Evolutionary conservation across 1,140 invertebrate genomes (phyloP), one percentile per base, ranked within the genome.

Genomic region (Nasonia longicornis): DNA sequence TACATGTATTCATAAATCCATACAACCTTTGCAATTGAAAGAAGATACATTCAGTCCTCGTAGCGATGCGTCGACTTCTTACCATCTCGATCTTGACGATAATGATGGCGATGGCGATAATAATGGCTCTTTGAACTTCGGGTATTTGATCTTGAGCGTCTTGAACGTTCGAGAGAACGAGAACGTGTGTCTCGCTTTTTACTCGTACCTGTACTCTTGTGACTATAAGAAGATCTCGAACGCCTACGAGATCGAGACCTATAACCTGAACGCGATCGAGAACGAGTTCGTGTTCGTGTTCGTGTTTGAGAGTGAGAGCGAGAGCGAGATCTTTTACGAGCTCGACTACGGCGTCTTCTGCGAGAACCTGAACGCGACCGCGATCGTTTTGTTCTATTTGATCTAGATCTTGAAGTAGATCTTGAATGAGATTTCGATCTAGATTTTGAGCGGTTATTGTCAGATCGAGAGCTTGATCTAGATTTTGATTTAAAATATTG

Each of bases 51-150:
- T 91, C 87, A 91, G 85, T 91, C 88, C 87, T 87, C 87, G 89
- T 90, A 90, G 79, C 89, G 89, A 87, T 88, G 90, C 69, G 88
- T 87, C 75, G 87, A 88, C 89, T 89, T 91, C 88, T 90, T 90
- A 90, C 89, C 89, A 83, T 91, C 90, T 80, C 90, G 89, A 86
- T 90, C 87, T 86, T 74, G 88, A 86, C 52, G 86, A 85, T 70
- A 85, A 84, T 29, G 88, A 86, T 67, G 86, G 88, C 29, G 89
- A 87, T 83, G 88, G 83, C 26, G 74, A 81, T 76, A 52, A 79
- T 67, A 66, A 64, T 88, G 87, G 64, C 86, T 85, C 83, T 86
- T 85, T 29, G 58, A 88, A 87, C 76, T 89, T 12, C 87, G 87
- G 73, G 83, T 81, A 74, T 87, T 89, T 35, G 89, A 89, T n/a